Base-by-base conservation (phyloP, 2,113 vertebrate genomes). In the Halcyon malimbica region DNA sequence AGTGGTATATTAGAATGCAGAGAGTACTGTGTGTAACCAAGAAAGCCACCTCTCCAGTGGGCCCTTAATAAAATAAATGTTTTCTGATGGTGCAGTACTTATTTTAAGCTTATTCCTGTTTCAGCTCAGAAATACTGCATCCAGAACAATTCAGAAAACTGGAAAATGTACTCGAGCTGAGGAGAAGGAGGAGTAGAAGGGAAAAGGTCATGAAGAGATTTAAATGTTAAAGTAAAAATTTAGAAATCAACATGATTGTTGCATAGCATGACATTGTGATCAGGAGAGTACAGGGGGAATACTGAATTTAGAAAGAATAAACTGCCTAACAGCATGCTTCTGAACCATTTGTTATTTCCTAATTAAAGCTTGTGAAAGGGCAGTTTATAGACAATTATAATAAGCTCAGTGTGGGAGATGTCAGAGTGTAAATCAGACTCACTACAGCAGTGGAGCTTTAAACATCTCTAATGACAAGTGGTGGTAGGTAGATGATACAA, bases 301-400 rank as follows among this genome's bases (percentile, higher is more conserved):
- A 86, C 83, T 94, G 83, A 96, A 96, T 97, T 92, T 90, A 94
- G 83, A 95, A 93, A 91, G 84, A 96, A 77, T 96, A 96, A 96
- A 96, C 86, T 96, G 46, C 93, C 65, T 93, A 93, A 50, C 73
- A 93, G 82, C 71, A 92, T 83, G 83, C 78, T 91, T 41, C 54
- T 70, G 44, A 90, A 78, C 76, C 95, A 95, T 90, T 78, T 89
- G 69, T 94, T 95, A 94, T 96, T 96, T 97, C 62, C 95, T 93
- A 90, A 91, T 97, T 97, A 95, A 97, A 96, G 59, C 76, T 96
- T 76, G 92, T 71, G 68, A 97, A 96, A 97, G 90, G 94, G 65
- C 90, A 86, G 70, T 83, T 91, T 94, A 89, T 87, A 88, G 94
- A 96, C 79, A 93, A 96, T 89, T 96, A 93, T 84, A 92, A 73